phyloP scores from a whole-genome alignment of 2,113 vertebrate species.

The Oophaga pumilio region DNA sequence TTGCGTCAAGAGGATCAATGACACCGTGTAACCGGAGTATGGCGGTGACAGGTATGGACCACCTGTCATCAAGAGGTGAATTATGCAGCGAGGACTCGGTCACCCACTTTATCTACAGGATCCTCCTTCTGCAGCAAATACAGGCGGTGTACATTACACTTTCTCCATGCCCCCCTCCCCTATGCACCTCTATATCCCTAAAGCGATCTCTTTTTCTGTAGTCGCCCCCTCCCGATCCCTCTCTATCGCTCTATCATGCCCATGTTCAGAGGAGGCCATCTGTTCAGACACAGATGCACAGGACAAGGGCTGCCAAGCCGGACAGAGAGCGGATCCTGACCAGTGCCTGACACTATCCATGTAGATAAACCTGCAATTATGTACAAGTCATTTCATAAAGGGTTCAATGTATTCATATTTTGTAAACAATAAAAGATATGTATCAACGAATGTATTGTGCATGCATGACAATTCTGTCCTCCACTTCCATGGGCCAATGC shows the following conservation, averaged over 20 bases:
- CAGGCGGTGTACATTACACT: background rate
- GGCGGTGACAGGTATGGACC: conserved; percentile 29
- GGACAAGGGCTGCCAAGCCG: conserved; percentile 59
- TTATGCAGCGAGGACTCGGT: conserved; percentile 24
- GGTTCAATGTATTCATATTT: background rate
- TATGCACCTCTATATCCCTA: conserved; percentile 31
- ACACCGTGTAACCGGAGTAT: conserved; percentile 1
- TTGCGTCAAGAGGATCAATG: conserved; percentile 21
- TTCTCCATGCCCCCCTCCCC: background rate
- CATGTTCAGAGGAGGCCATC: conserved; percentile 62
- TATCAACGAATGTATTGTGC: background rate
- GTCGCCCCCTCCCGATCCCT: conserved; percentile 25
- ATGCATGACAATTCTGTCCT: background rate
- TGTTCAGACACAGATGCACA: conserved; percentile 64
- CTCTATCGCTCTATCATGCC: conserved; percentile 54
- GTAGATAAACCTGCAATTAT: conserved; percentile 23
- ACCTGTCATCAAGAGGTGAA: conserved; percentile 44
- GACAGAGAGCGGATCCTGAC: conserved; percentile 31
- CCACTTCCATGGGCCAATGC: background rate
- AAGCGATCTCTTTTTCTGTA: background rate
- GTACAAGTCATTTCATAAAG: background rate
- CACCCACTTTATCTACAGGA: background rate
- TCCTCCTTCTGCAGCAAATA: conserved; percentile 38
- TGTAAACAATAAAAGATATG: background rate
- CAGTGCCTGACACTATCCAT: conserved; percentile 31